These are phyloP conservation scores for Cephus rjabovi DNA, from an alignment of 2,888 invertebrate species.

Conservation along the genomic window DNA sequence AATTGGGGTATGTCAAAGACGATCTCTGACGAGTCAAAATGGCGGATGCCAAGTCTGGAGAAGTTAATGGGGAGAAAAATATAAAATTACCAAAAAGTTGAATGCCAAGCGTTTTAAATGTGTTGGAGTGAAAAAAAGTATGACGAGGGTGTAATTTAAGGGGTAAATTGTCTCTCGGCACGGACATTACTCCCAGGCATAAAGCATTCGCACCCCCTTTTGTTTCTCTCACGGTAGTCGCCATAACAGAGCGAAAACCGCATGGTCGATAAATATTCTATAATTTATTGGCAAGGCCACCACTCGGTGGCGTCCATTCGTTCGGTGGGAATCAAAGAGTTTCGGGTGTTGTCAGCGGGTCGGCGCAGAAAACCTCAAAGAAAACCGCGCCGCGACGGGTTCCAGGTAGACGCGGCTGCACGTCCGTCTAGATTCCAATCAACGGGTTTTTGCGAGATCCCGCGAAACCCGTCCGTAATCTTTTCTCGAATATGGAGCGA, in stretches of 20 bases:
- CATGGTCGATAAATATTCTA: conserved; percentile 57
- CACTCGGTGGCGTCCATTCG: conserved; percentile 23
- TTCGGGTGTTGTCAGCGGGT: conserved; percentile 54
- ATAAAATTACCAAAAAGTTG: too few relatives aligned
- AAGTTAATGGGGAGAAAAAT: too few relatives aligned
- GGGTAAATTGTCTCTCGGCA: too few relatives aligned
- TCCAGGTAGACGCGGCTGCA: conserved; percentile 50
- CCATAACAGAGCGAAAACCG: conserved; percentile 19
- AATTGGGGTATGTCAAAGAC: too few relatives aligned
- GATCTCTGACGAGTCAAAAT: too few relatives aligned
- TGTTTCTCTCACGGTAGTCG: background rate
- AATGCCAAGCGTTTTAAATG: too few relatives aligned
- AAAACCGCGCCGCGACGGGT: conserved; percentile 47
- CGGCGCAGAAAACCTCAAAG: conserved; percentile 51
- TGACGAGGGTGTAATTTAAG: too few relatives aligned
- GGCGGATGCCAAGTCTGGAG: too few relatives aligned
- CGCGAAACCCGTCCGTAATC: conserved; percentile 22
- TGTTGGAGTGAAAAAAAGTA: too few relatives aligned
- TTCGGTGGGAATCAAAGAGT: conserved; percentile 61
- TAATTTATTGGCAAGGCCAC: conserved; percentile 54
- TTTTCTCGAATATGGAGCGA: conserved; percentile 35
- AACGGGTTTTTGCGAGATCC: conserved; percentile 53
- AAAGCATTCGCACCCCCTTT: too few relatives aligned
- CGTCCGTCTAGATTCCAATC: conserved; percentile 60
- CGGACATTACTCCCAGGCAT: too few relatives aligned